Evolutionary conservation across 1,140 invertebrate genomes (phyloP).

Genomic region (Drosophila mauritiana): DNA sequence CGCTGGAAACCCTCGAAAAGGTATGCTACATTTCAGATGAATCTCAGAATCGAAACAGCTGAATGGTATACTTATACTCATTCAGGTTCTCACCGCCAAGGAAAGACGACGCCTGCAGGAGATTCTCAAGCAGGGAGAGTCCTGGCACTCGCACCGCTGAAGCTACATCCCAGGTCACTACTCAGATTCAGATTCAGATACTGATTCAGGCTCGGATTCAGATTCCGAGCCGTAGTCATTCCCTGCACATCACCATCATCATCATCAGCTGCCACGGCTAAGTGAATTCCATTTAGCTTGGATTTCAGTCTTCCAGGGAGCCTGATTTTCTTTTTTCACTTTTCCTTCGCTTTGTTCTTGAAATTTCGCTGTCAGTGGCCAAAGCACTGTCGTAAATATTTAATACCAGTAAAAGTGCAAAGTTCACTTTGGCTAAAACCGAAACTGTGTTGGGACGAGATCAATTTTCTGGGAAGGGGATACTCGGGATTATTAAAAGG

Average conservation of each 20-base stretch:
- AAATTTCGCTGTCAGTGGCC: conserved; percentile 42
- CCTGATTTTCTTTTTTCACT: conserved; percentile 45
- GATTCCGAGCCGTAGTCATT: conserved; percentile 23
- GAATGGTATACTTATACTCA: conserved; percentile 8
- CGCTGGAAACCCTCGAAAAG: conserved; percentile 77
- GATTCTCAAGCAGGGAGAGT: conserved; percentile 74
- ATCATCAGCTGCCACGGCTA: conserved; percentile 50
- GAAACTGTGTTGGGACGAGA: conserved; percentile 46
- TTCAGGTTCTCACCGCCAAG: conserved; percentile 66
- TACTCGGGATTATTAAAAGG: background rate
- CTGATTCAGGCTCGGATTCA: conserved; percentile 11
- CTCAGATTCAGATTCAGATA: conserved; percentile 10
- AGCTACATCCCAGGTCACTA: conserved; percentile 9
- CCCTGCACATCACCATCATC: conserved; percentile 6
- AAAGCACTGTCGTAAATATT: conserved; percentile 65
- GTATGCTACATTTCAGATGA: conserved; percentile 26
- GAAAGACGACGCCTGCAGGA: conserved; percentile 81
- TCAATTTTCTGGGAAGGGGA: conserved; percentile 27
- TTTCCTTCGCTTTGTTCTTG: conserved; percentile 26
- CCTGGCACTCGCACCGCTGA: conserved; percentile 55
- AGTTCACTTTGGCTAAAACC: conserved; percentile 70
- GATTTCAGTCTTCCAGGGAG: conserved; percentile 59
- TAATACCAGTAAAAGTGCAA: conserved; percentile 75
- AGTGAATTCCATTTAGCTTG: conserved; percentile 61
- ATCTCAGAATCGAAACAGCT: conserved; percentile 6